These are phyloP conservation scores for Nothobranchius kuhntae DNA, from an alignment of 2,113 vertebrate species.

Conservation along the genomic window DNA sequence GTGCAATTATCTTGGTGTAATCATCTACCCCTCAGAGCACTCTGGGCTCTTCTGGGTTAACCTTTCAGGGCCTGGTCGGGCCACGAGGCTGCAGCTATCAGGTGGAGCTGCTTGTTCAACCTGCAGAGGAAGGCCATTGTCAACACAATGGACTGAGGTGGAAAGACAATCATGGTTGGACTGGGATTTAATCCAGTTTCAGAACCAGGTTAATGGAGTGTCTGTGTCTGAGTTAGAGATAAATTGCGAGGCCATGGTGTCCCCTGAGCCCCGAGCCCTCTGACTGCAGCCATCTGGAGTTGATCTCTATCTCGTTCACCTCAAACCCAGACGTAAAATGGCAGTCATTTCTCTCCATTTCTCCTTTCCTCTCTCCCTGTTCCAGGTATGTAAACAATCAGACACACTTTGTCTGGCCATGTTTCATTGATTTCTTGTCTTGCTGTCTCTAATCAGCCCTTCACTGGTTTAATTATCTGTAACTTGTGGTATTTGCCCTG, in stretches of 20 bases:
- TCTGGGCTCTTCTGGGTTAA: constrained; percentile 33
- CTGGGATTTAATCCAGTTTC: constrained; percentile 69
- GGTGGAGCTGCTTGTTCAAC: constrained; percentile 29
- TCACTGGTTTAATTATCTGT: constrained; percentile 69
- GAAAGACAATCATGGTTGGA: constrained; percentile 62
- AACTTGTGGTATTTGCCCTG: constrained; percentile 61
- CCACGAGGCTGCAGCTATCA: constrained; percentile 22
- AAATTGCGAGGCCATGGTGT: constrained; percentile 42
- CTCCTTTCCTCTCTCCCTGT: constrained; percentile 31
- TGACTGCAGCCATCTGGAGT: constrained; percentile 73
- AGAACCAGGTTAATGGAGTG: constrained; percentile 66
- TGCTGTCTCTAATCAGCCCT: constrained; percentile 68
- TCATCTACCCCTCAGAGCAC: constrained; percentile 28
- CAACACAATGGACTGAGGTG: constrained; percentile 52
- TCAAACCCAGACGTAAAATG: constrained; percentile 64
- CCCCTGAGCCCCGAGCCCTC: constrained; percentile 56
- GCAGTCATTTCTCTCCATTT: constrained; percentile 50
- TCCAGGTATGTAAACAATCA: constrained; percentile 74
- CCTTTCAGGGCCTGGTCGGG: constrained; percentile 28
- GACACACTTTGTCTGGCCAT: constrained; percentile 66
- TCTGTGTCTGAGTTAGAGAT: constrained; percentile 60
- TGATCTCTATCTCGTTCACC: constrained; percentile 67
- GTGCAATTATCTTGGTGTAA: constrained; percentile 40
- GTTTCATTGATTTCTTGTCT: constrained; percentile 72
- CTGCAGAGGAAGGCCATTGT: constrained; percentile 40